Evolutionary conservation across 1,140 invertebrate genomes (phyloP), one percentile per base, ranked within the genome.

Genomic region (Drosophila leontia): DNA sequence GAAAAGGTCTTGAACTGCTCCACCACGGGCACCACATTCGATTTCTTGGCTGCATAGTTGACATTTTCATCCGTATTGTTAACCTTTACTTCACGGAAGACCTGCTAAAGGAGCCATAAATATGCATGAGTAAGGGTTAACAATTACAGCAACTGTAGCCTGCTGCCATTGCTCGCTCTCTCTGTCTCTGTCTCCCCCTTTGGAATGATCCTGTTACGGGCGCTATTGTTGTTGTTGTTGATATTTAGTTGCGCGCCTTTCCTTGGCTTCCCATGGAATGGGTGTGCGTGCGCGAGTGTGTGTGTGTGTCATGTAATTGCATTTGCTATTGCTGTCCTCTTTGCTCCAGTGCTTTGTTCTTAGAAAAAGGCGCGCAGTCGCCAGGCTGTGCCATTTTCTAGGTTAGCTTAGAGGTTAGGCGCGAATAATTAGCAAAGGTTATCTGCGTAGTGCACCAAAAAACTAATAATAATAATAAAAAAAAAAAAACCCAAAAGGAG

Each of bases 1-100:
- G n/a, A n/a, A n/a, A 96, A 96, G 15, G 94, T 94, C 91, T 95
- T 94, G 92, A 96, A 96, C 80, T 95, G 95, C 50, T 95, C 95
- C 69, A 85, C 82, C 65, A 95, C 95, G 32, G 94, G 82, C 42
- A 86, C 92, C 47, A 81, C 82, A 15, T 68, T 90, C 0, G 81
- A 72, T 76, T 92, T 92, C 50, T 92, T 92, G n/a, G 59, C 53
- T 6, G 50, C 71, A 63, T 62, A 76, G 23, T 51, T 57, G 17
- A 55, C 64, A 59, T 91, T 81, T 29, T 91, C 84, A 64, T 76
- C 61, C 3, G 34, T 39, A 48, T 72, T 70, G 8, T 62, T 23
- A 34, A 70, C 88, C 37, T 56, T 75, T 34, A 91, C 71, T 11
- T 85, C 80, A 34, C 88, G 83, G 12, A 91, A 72, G 34, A 75